Percentiles rank a stretch among this genome's conserved stretches.
These are phyloP conservation scores for Pristis pectinata DNA, from an alignment of 2,797 vertebrate genomes.

Conservation along the genomic window DNA sequence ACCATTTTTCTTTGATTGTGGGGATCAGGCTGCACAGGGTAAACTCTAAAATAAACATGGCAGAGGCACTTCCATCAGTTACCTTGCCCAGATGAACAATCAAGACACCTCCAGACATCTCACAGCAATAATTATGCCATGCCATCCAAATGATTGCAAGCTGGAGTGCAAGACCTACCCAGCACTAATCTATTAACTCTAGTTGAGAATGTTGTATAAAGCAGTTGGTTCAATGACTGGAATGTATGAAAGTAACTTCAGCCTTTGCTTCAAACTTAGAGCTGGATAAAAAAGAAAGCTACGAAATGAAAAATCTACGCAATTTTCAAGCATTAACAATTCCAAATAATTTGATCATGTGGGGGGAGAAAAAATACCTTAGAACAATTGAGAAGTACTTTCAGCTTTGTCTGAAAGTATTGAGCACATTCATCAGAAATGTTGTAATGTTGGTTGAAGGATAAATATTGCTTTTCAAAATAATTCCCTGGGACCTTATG, in stretches of 20 bases:
- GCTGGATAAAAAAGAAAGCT: not conserved
- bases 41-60: constrained; percentile 28
- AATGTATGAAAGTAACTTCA: too few relatives aligned
- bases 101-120: not conserved
- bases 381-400: not conserved
- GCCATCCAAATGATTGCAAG: too few relatives aligned
- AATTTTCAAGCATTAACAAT: not conserved
- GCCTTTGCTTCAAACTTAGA: not conserved
- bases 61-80: constrained; percentile 30
- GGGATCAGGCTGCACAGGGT: not conserved
- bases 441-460: not conserved
- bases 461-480: not conserved
- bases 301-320: not conserved
- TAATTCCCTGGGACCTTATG: not conserved
- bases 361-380: not conserved
- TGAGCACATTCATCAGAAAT: not conserved
- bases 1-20: constrained; percentile 7
- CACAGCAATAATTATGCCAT: not conserved
- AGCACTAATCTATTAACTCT: not conserved
- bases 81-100: not conserved
- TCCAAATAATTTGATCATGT: not conserved
- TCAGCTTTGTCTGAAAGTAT: not conserved
- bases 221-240: not conserved
- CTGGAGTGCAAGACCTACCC: not conserved
- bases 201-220: not conserved